These are phyloP conservation scores for Orchesella cincta DNA, from an alignment of 1,140 invertebrate genomes.

Conservation along the genomic window DNA sequence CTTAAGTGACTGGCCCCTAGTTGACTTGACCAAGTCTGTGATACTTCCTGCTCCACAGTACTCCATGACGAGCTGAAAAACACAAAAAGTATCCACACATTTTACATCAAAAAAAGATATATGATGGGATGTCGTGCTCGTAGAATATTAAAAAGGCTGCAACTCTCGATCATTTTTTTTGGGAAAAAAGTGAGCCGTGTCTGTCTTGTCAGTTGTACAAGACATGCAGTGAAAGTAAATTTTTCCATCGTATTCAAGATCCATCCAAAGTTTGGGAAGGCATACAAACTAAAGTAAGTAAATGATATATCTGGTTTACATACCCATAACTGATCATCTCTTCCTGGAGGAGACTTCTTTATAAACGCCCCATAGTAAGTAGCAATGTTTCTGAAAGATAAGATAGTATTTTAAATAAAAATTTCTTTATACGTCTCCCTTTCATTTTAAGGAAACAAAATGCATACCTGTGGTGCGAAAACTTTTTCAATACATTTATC, in stretches of 20 bases:
- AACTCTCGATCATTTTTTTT: background rate
- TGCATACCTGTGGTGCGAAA: constrained; percentile 49
- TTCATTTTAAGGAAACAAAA: background rate
- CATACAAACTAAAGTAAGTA: no score
- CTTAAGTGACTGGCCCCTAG: constrained; percentile 95
- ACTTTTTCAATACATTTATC: constrained; percentile 96
- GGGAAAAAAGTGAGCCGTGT: background rate
- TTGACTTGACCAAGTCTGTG: constrained; percentile 98
- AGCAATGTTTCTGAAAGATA: constrained; percentile 82
- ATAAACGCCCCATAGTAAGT: constrained; percentile 99
- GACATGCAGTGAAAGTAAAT: no score
- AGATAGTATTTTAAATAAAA: constrained; percentile 26
- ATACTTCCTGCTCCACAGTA: constrained; percentile 99
- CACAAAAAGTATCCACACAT: background rate
- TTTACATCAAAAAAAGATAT: background rate
- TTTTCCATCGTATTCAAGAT: no score
- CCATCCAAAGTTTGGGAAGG: no score
- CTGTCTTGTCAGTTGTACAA: no score
- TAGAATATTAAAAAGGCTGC: background rate
- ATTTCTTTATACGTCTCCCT: background rate
- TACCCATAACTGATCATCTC: constrained; percentile 97
- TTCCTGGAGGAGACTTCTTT: constrained; percentile 96
- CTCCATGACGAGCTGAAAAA: constrained; percentile 89
- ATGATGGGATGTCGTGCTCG: constrained; percentile 1
- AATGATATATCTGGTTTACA: no score